Evolutionary conservation across 1,140 invertebrate genomes (phyloP), one percentile per base, ranked within the genome.

Genomic region (Drosophila truncata): DNA sequence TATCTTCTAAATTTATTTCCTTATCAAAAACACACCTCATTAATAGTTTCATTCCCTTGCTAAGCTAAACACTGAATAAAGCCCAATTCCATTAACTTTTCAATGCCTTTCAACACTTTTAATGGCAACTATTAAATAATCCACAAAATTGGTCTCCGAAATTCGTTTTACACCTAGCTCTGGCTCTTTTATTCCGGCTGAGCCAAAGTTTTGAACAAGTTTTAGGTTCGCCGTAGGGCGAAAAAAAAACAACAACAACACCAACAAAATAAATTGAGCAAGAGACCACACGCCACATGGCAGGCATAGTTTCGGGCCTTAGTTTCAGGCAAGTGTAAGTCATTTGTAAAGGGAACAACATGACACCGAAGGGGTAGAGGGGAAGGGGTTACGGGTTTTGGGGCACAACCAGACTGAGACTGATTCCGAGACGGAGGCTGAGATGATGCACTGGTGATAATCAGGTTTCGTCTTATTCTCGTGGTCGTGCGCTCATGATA

Each of bases 381-480:
- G 23, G 14, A 14, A 6, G 44, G 44, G 23, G 33, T 10, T 33
- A 65, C 41, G 54, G 73, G 73, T 76, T 65, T 74, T 58, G 61
- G 76, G 58, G 59, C 74, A 78, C 74, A 78, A 72, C 82, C 41
- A 72, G 66, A 60, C 67, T 27, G 49, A 72, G 66, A 60, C 67
- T 20, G 52, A 88, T 81, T 78, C 84, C 82, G 54, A 72, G 50
- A 73, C 72, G 65, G 78, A 62, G 66, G 64, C 67, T 39, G 72
- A 87, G 85, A 88, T 88, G 84, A 88, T 88, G 84, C 84, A 88
- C 84, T 90, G 85, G 77, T 76, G 82, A 86, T 91, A 91, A 91
- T 91, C 86, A 91, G 85, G 86, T 86, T 84, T 82, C 82, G 85
- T 85, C 85, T 90, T 90, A 86, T 90, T 90, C 78, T 90, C 86